A percentile compares a stretch with the other conserved stretches of the same genome.
These are phyloP conservation scores for Colinus virginianus DNA, from an alignment of 2,113 vertebrate species.

Conservation along the genomic window DNA sequence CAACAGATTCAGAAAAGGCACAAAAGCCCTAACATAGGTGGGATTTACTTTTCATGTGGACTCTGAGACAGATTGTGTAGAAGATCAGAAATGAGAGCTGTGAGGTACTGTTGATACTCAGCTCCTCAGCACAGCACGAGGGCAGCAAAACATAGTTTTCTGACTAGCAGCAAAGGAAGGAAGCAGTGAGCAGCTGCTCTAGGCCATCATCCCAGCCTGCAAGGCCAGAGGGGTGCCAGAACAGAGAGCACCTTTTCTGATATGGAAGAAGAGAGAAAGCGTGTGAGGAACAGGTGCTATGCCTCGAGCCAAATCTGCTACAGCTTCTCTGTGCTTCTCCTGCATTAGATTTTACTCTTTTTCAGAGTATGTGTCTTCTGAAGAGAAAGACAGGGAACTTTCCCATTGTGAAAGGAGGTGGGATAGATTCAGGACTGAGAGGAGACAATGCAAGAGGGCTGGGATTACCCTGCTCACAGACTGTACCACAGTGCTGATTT, in stretches of 20 bases:
- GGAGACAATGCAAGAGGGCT: background rate
- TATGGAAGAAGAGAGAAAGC: background rate
- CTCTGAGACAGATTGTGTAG: accelerated
- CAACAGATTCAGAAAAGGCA: background rate
- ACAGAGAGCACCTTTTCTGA: background rate
- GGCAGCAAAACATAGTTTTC: slow-evolving; percentile 23
- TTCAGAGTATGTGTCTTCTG: background rate
- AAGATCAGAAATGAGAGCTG: background rate
- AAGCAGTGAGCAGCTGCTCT: background rate
- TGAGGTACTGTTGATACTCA: background rate
- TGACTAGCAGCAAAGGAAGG: background rate
- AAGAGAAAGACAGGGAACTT: background rate
- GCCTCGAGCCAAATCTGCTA: accelerated
- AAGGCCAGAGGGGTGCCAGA: background rate
- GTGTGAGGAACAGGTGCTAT: background rate
- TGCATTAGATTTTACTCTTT: background rate
- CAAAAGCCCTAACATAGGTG: background rate
- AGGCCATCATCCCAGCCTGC: background rate
- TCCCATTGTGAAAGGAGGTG: background rate
- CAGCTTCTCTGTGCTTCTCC: background rate
- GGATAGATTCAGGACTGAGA: background rate
- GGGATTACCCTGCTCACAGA: background rate
- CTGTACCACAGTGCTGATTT: background rate
- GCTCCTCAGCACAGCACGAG: background rate
- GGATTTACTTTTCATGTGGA: background rate